Conservation (phyloP, 92 coral and sea anemone species). For the Chrysogorgia sp. region DNA sequence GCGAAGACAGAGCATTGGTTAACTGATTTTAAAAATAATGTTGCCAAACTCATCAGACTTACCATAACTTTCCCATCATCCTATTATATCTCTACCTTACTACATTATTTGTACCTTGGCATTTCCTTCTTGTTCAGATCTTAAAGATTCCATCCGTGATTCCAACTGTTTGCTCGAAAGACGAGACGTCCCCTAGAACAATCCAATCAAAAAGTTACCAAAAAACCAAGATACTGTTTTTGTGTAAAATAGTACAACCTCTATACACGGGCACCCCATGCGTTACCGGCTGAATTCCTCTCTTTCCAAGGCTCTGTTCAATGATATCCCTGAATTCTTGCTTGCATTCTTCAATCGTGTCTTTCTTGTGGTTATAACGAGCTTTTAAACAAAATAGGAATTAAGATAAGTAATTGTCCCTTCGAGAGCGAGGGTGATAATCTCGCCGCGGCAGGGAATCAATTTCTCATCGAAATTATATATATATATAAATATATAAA, state of each 20-base stretch:
- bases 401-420: too few species aligned
- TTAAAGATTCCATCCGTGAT: constrained; percentile 77
- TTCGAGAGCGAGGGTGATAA: too few species aligned
- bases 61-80: background rate
- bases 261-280: too few species aligned
- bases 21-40: too few species aligned
- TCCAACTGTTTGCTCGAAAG: constrained; percentile 88
- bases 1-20: background rate
- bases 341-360: constrained; percentile 73
- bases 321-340: constrained; percentile 79
- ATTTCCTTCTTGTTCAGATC: constrained; percentile 75
- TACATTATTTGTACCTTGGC: constrained; percentile 68
- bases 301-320: constrained; percentile 74
- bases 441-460: too few species aligned
- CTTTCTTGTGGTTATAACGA: constrained; percentile 78
- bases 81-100: background rate
- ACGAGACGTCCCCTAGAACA: constrained; percentile 63
- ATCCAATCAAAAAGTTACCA: background rate
- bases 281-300: constrained; percentile 75
- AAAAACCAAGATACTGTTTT: background rate
- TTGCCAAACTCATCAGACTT: background rate
- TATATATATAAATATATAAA: too few species aligned
- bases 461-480: too few species aligned
- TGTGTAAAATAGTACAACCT: background rate
- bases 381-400: constrained; percentile 52